Conservation (phyloP, 2,888 invertebrate genomes). For the Cerceris ruficornis region DNA sequence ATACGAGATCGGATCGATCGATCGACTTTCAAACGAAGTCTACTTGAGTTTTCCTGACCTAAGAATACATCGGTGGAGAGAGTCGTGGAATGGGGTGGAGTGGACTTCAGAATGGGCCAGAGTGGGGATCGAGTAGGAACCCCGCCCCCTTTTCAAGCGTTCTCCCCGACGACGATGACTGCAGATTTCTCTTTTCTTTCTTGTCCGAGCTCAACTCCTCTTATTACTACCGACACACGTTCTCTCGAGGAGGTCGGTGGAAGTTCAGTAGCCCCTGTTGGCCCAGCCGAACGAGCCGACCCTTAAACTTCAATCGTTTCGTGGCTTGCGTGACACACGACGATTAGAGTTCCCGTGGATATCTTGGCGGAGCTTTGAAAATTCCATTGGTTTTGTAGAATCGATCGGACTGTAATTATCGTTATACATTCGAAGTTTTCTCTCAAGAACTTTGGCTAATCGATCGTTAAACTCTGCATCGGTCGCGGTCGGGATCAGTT, state of each 20-base stretch:
- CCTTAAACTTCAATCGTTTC: conserved; percentile 1
- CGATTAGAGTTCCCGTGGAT: conserved; percentile 31
- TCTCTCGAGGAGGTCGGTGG: conserved; percentile 2
- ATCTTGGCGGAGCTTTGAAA: neutral
- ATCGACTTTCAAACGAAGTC: conserved; percentile 73
- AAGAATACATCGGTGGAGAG: conserved; percentile 76
- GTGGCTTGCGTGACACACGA: conserved; percentile 34
- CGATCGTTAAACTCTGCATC: conserved; percentile 30
- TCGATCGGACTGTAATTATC: conserved; percentile 13
- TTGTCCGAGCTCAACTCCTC: conserved; percentile 18
- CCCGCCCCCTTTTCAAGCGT: conserved; percentile 58
- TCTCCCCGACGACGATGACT: conserved; percentile 61
- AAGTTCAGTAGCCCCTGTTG: conserved; percentile 12
- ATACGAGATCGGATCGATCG: conserved; percentile 74
- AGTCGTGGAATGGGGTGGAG: conserved; percentile 69
- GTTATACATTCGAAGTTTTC: conserved; percentile 28
- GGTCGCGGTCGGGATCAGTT: conserved; percentile 2
- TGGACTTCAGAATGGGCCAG: conserved; percentile 62
- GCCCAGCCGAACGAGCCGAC: conserved; percentile 19
- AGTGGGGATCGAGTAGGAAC: conserved; percentile 53
- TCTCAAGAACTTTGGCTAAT: conserved; percentile 23
- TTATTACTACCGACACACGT: conserved; percentile 27
- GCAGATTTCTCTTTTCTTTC: conserved; percentile 66
- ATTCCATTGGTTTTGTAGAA: neutral
- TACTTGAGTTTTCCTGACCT: conserved; percentile 77